These are phyloP conservation scores for Acrobasis repandana DNA, from an alignment of 2,888 invertebrate genomes.

Conservation along the genomic window DNA sequence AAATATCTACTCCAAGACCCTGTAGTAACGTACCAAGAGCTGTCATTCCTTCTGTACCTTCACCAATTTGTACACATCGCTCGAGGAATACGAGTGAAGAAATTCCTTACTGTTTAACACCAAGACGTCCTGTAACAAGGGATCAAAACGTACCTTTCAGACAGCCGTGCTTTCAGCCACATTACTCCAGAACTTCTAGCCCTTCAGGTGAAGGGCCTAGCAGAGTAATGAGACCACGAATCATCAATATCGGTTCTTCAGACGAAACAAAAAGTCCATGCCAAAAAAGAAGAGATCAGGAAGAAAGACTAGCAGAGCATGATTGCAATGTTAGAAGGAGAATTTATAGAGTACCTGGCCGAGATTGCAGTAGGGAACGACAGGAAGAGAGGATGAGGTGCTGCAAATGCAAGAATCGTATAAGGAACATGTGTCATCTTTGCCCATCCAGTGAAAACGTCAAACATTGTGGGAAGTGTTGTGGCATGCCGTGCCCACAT, in stretches of 20 bases:
- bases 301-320: not conserved
- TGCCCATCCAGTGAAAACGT: conserved; percentile 26
- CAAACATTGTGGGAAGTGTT: conserved; percentile 44
- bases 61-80: not conserved
- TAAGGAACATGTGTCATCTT: conserved; percentile 21
- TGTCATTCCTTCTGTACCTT: conserved; percentile 1
- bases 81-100: not conserved
- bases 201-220: conserved; percentile 17
- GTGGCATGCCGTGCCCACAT: conserved; percentile 48
- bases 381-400: conserved; percentile 34
- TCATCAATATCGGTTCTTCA: conserved; percentile 26
- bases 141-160: conserved; percentile 5
- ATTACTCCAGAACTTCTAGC: conserved; percentile 19
- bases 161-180: conserved; percentile 12
- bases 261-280: conserved; percentile 16
- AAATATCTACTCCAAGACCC: not conserved
- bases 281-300: not conserved
- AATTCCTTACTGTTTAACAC: not conserved
- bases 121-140: not conserved
- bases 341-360: conserved; percentile 20
- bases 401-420: conserved; percentile 36
- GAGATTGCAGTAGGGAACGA: conserved; percentile 32
- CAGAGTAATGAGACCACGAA: conserved; percentile 6
- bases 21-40: conserved; percentile 1
- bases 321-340: conserved; percentile 25